Percentiles rank a stretch among this genome's conserved stretches.
These are phyloP conservation scores for Seira ritae DNA, from an alignment of 2,888 invertebrate species.

Conservation along the genomic window DNA sequence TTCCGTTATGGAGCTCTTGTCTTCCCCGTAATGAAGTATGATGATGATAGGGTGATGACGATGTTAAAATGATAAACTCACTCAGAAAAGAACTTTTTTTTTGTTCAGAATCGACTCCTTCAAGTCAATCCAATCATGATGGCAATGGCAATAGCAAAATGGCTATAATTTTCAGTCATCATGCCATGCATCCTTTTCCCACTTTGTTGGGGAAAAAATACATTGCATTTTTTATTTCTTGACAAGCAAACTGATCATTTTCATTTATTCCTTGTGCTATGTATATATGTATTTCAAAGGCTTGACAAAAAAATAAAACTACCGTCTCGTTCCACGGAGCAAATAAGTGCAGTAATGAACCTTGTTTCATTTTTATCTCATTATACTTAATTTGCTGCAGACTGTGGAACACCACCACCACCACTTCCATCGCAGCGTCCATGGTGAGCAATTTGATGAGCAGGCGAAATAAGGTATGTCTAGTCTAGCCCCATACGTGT, in stretches of 20 bases:
- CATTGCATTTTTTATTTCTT: not conserved
- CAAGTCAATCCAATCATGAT: conserved; percentile 19
- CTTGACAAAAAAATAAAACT: not conserved
- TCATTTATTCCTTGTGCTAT: not conserved
- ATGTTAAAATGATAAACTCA: conserved; percentile 23
- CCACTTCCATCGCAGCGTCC: not conserved
- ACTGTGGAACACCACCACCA: not conserved
- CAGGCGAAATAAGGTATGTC: not conserved
- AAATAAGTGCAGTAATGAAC: conserved; percentile 52
- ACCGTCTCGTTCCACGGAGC: not conserved
- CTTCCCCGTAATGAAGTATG: conserved; percentile 27
- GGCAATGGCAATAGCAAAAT: conserved; percentile 6
- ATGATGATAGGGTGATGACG: conserved; percentile 24
- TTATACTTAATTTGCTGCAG: not conserved
- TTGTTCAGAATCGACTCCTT: not conserved
- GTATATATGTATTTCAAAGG: not conserved
- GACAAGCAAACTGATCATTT: not conserved
- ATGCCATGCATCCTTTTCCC: not conserved
- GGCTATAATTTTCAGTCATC: not conserved
- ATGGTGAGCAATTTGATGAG: not conserved
- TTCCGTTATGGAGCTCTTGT: conserved; percentile 23
- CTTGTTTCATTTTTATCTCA: conserved; percentile 44
- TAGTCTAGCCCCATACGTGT: no score
- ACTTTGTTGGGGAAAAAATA: not conserved
- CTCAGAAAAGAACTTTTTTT: not conserved